Evolutionary conservation across 1,140 invertebrate species (phyloP).

Genomic region (Armadillidium nasatum): DNA sequence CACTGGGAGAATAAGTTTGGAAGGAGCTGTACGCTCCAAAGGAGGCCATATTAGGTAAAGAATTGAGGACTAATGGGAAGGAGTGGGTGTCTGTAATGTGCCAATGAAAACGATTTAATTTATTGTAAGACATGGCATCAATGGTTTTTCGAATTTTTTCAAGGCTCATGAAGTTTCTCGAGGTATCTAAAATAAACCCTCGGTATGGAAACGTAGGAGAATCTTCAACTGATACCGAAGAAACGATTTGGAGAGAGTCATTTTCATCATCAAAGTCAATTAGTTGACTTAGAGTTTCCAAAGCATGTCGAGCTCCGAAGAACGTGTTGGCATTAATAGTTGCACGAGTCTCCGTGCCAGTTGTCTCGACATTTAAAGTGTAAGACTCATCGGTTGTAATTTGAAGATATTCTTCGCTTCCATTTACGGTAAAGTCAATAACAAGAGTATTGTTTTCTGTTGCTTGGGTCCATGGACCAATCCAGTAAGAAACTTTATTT

Average conservation of each 20-base stretch:
- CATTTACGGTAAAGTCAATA: not conserved
- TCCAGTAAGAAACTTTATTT: not conserved
- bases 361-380: not conserved
- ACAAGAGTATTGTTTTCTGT: not conserved
- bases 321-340: conserved; percentile 61
- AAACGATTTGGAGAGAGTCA: conserved; percentile 34
- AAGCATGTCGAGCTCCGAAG: conserved; percentile 67
- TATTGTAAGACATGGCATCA: conserved; percentile 72
- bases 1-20: conserved; percentile 59
- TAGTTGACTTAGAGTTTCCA: conserved; percentile 73
- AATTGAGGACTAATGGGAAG: conserved; percentile 68
- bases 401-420: not conserved
- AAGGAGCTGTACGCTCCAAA: conserved; percentile 64
- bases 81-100: conserved; percentile 82
- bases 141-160: conserved; percentile 66
- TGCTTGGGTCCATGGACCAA: not conserved
- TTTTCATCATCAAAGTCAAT: conserved; percentile 50
- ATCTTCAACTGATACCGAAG: conserved; percentile 17
- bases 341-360: conserved; percentile 46
- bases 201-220: conserved; percentile 30
- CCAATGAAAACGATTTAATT: conserved; percentile 81
- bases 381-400: conserved; percentile 23
- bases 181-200: conserved; percentile 38
- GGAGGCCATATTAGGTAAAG: conserved; percentile 62
- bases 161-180: conserved; percentile 57